Evolutionary conservation across 1,140 invertebrate species (phyloP).

Genomic region (Drosophila trapezifrons): DNA sequence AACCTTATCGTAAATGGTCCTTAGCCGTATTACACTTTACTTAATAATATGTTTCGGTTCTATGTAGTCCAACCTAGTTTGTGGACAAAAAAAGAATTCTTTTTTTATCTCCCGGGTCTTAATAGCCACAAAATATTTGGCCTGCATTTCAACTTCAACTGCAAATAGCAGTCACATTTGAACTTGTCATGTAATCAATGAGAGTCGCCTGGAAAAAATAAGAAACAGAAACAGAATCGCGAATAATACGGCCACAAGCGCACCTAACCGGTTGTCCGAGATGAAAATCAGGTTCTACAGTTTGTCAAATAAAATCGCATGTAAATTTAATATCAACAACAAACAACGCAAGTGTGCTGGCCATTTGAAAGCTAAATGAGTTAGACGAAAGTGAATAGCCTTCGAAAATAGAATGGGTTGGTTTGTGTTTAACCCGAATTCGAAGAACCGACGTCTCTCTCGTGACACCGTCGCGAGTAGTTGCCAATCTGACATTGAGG

Average conservation of each 20-base stretch:
- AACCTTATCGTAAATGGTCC: too few species aligned
- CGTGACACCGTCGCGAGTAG: conserved; percentile 25
- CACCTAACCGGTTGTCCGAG: conserved; percentile 67
- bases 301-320: conserved; percentile 63
- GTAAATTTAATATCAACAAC: conserved; percentile 57
- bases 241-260: conserved; percentile 35
- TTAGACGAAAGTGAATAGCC: conserved; percentile 70
- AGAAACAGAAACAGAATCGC: conserved; percentile 37
- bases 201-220: conserved; percentile 30
- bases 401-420: conserved; percentile 52
- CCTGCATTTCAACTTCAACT: conserved; percentile 12
- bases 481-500: conserved; percentile 43
- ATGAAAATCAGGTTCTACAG: conserved; percentile 71
- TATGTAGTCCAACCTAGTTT: not conserved
- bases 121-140: conserved; percentile 4
- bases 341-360: conserved; percentile 25
- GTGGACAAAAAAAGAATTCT: not conserved
- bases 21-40: too few species aligned
- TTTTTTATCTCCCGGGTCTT: not conserved
- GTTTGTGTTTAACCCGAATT: conserved; percentile 47
- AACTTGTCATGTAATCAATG: conserved; percentile 53
- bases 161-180: conserved; percentile 18
- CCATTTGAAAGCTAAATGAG: conserved; percentile 45
- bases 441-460: conserved; percentile 13
- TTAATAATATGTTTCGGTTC: not conserved